Percentiles rank a stretch among this genome's conserved stretches.
These are phyloP conservation scores for Epirrhoe tristata DNA, from an alignment of 2,888 invertebrate genomes.

Conservation along the genomic window DNA sequence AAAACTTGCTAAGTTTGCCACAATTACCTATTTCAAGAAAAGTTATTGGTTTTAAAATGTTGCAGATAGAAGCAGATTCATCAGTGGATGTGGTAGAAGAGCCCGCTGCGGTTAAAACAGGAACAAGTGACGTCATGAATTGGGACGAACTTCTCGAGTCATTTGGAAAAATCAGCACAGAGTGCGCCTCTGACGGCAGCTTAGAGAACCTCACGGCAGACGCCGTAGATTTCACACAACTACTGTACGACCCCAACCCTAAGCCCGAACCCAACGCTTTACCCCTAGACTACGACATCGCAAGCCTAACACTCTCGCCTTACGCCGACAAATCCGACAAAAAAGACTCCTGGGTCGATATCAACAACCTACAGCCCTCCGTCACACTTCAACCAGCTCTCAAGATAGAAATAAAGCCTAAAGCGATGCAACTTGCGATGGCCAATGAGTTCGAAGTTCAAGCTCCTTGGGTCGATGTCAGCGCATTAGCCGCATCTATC, in stretches of 20 bases:
- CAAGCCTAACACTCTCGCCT: conserved; percentile 62
- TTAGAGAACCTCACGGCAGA: conserved; percentile 69
- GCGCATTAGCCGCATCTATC: conserved; percentile 87
- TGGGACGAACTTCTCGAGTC: conserved; percentile 80
- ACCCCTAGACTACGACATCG: conserved; percentile 70
- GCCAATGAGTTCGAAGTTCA: conserved; percentile 91
- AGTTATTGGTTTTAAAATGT: not conserved
- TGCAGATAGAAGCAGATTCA: conserved; percentile 62
- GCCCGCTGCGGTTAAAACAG: conserved; percentile 45
- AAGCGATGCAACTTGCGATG: conserved; percentile 89
- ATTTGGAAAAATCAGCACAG: conserved; percentile 76
- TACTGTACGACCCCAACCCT: conserved; percentile 70
- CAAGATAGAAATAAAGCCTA: conserved; percentile 69
- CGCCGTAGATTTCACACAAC: conserved; percentile 74
- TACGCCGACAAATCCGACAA: conserved; percentile 64
- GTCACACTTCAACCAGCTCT: conserved; percentile 46
- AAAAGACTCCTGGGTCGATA: conserved; percentile 65
- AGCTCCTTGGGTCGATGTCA: conserved; percentile 91
- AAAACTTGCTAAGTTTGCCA: too few relatives aligned
- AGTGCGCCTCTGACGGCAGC: conserved; percentile 74
- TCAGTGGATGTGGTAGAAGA: conserved; percentile 51
- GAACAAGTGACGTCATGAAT: conserved; percentile 63
- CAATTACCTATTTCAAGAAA: too few relatives aligned
- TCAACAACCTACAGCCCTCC: conserved; percentile 59
- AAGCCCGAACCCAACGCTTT: conserved; percentile 59